A percentile compares a stretch with the other conserved stretches of the same genome.
Conservation (phyloP, 2,113 vertebrate genomes). For the Hyperoodon ampullatus region DNA sequence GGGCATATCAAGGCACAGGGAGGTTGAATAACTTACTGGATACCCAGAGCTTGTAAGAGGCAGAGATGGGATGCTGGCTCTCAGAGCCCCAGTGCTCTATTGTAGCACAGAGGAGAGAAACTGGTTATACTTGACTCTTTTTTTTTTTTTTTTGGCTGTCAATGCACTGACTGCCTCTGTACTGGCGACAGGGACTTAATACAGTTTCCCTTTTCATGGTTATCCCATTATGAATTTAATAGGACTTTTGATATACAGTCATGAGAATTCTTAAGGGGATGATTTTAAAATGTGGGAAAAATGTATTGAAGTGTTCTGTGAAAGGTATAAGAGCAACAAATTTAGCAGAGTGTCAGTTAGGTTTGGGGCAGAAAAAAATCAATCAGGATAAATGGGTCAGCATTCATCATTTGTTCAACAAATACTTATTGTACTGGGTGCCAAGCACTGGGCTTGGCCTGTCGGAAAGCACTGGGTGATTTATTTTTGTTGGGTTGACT, state of each 20-base stretch:
- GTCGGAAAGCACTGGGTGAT: conserved; percentile 65
- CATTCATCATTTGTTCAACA: conserved; percentile 77
- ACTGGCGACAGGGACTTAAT: conserved; percentile 54
- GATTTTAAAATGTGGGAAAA: conserved; percentile 51
- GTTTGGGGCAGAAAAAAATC: conserved; percentile 52
- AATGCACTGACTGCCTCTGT: not conserved
- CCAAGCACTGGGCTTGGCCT: conserved; percentile 61
- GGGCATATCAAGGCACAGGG: not conserved
- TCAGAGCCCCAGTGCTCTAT: not conserved
- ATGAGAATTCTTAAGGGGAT: conserved; percentile 65
- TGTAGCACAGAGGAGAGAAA: not conserved
- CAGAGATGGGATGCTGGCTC: not conserved
- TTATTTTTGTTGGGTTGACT: conserved; percentile 74
- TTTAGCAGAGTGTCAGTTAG: conserved; percentile 44
- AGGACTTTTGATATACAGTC: conserved; percentile 65
- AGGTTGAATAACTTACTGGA: not conserved
- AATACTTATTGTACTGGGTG: conserved; percentile 71
- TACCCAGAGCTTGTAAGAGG: not conserved
- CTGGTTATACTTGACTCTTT: not conserved
- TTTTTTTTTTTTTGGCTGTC: not conserved
- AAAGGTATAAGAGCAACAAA: conserved; percentile 27
- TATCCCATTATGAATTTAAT: conserved; percentile 75
- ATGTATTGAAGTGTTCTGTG: conserved; percentile 23
- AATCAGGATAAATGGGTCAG: conserved; percentile 70
- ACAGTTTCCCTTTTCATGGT: conserved; percentile 63